Evolutionary conservation across 2,888 invertebrate genomes (phyloP).

Genomic region (Drosophila mayaguana): DNA sequence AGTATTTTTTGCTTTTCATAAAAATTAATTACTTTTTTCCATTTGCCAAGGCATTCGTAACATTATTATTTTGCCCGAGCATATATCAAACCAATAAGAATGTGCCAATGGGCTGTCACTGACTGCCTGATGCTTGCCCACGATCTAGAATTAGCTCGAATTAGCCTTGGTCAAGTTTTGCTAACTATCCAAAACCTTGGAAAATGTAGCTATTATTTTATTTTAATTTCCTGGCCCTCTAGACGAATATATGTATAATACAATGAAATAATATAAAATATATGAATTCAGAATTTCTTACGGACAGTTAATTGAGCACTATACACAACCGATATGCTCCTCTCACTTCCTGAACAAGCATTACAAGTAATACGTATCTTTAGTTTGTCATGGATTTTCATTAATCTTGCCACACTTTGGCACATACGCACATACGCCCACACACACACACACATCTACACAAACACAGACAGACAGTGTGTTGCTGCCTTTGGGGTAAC

Average conservation of each 20-base stretch:
- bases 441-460: conserved; percentile 2
- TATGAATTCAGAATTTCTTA: no score
- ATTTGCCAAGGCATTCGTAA: conserved; percentile 3
- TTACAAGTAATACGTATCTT: conserved; percentile 37
- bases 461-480: background rate
- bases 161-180: no score
- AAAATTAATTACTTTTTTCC: conserved; percentile 30
- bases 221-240: no score
- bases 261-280: no score
- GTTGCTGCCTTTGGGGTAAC: background rate
- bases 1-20: conserved; percentile 2
- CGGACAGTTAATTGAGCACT: no score
- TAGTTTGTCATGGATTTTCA: conserved; percentile 51
- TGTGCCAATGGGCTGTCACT: background rate
- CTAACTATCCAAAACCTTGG: no score
- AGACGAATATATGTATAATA: no score
- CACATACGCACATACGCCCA: conserved; percentile 1
- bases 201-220: no score
- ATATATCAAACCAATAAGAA: conserved; percentile 37
- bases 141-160: no score
- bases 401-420: conserved; percentile 53
- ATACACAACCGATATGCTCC: background rate
- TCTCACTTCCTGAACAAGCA: background rate
- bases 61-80: conserved; percentile 27
- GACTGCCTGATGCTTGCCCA: background rate